Conservation (phyloP, 2,113 vertebrate species). For the Sula dactylatra region DNA sequence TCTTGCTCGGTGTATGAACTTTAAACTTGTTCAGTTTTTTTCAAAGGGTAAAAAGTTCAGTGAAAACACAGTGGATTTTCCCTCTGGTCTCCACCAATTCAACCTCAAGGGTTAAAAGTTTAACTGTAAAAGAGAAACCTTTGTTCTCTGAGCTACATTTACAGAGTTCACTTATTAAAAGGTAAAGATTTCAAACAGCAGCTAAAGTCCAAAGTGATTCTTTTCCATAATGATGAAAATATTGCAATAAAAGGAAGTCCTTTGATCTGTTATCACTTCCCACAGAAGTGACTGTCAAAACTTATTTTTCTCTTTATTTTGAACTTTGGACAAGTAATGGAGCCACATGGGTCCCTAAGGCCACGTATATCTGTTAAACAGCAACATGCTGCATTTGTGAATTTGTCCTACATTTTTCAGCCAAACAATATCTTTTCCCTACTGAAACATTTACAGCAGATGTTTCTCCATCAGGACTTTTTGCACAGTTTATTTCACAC, state of each 20-base stretch:
- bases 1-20: slow-evolving; percentile 81
- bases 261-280: slow-evolving; percentile 78
- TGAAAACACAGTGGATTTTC: slow-evolving; percentile 76
- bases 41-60: slow-evolving; percentile 83
- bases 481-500: slow-evolving; percentile 35
- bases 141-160: slow-evolving; percentile 80
- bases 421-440: background rate
- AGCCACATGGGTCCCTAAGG: slow-evolving; percentile 47
- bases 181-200: slow-evolving; percentile 78
- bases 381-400: slow-evolving; percentile 38
- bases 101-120: slow-evolving; percentile 83
- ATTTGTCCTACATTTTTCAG: slow-evolving; percentile 10
- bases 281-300: slow-evolving; percentile 62
- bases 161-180: slow-evolving; percentile 83
- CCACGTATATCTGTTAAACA: slow-evolving; percentile 51
- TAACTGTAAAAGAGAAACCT: slow-evolving; percentile 80
- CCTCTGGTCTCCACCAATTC: slow-evolving; percentile 74
- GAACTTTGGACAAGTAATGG: slow-evolving; percentile 46
- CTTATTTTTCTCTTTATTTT: slow-evolving; percentile 68
- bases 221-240: slow-evolving; percentile 76
- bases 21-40: slow-evolving; percentile 78
- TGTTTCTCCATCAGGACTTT: slow-evolving; percentile 27
- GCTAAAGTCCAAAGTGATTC: slow-evolving; percentile 73
- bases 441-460: background rate
- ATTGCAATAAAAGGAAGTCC: slow-evolving; percentile 67